Percentiles rank a stretch among this genome's conserved stretches.
Conservation (phyloP, 2,888 invertebrate genomes). For the Linnaemya vulpina region DNA sequence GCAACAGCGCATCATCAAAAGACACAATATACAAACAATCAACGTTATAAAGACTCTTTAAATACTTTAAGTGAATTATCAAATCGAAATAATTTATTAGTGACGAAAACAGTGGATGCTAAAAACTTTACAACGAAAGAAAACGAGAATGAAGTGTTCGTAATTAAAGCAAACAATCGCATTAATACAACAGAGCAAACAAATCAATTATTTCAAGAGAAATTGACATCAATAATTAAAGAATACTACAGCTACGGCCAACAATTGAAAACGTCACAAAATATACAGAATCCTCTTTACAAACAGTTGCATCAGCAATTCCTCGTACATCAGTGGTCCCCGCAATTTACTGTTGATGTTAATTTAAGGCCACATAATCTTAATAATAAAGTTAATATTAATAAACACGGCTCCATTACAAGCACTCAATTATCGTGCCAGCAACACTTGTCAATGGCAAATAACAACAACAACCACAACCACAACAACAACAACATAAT, state of each 20-base stretch:
- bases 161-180: background rate
- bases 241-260: background rate
- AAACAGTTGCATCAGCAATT: background rate
- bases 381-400: constrained; percentile 13
- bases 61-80: background rate
- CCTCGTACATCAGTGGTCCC: background rate
- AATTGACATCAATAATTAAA: background rate
- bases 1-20: background rate
- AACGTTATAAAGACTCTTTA: constrained; percentile 74
- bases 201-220: background rate
- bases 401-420: background rate
- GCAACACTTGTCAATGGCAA: background rate
- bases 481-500: constrained; percentile 49
- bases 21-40: constrained; percentile 40
- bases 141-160: background rate
- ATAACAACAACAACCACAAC: constrained; percentile 24
- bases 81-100: background rate
- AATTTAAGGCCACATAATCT: constrained; percentile 17
- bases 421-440: background rate
- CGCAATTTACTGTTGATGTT: background rate
- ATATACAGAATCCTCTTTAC: background rate
- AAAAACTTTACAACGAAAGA: constrained; percentile 15
- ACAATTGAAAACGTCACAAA: background rate
- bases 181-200: background rate
- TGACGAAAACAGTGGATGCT: background rate